These are phyloP conservation scores for Syncerus caffer DNA, from an alignment of 2,797 vertebrate genomes.

Conservation along the genomic window DNA sequence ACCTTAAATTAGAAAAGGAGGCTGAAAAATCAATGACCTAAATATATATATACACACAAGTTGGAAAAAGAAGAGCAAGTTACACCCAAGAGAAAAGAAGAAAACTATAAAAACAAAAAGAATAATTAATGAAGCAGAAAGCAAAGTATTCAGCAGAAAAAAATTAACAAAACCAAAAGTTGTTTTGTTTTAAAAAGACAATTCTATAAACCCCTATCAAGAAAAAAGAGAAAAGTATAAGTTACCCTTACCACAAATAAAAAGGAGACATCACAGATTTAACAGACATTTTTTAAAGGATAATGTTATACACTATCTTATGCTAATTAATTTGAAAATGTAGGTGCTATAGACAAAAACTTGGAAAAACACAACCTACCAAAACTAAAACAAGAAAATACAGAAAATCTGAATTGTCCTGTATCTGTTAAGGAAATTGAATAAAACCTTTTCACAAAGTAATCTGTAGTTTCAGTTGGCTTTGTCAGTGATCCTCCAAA, in stretches of 20 bases:
- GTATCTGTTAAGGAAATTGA: neutral
- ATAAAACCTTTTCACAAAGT: neutral
- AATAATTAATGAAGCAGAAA: neutral
- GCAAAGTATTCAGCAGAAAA: neutral
- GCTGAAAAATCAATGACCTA: neutral
- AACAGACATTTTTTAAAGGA: neutral
- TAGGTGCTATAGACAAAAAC: neutral
- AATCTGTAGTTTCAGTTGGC: neutral
- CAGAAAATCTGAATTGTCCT: neutral
- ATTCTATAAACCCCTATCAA: neutral
- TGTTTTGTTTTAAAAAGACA: neutral
- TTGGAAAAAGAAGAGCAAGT: neutral
- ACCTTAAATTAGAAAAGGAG: neutral
- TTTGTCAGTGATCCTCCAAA: neutral
- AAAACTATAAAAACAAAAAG: neutral
- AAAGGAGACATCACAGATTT: neutral
- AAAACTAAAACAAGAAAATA: slow-evolving; percentile 1
- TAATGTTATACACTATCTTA: neutral
- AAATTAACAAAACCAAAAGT: neutral
- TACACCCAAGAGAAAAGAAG: neutral
- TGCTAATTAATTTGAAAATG: neutral
- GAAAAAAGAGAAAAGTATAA: neutral
- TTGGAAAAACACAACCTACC: neutral
- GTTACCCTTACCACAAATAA: neutral
- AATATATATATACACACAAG: neutral